Evolutionary conservation across 2,888 invertebrate species (phyloP), one percentile per base, ranked within the genome.

Genomic region (Parelbella ahira): DNA sequence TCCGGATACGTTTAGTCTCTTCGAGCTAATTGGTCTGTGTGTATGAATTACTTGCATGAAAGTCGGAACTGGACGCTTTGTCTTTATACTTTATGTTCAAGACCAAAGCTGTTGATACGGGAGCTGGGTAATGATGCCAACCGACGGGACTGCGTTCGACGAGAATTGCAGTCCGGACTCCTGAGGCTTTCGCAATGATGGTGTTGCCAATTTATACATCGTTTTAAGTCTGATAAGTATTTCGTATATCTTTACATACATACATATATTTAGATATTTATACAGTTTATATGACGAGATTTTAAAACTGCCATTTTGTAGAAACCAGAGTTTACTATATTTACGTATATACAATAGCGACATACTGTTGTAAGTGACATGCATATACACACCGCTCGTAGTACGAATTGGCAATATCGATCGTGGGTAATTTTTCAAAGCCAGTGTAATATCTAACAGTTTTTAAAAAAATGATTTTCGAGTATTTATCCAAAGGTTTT

Each of bases 401-500:
- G 19, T 24, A 19, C 33, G 27, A 41, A 41, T 41, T 41, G 41
- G 41, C 41, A 41, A 34, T 34, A 27, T 41, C 33, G 10, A 28
- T 41, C 33, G 41, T 28, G 25, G 19, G 23, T 21, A 23, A 24
- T 12, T 18, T 25, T n/a, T n/a, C 2, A 11, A 13, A 41, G 33
- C 41, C 33, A 15, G 27, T 21, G 27, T 25, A 27, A 32, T n/a
- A n/a, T n/a, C n/a, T n/a, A n/a, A 19, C 33, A 34, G 27, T 27
- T 28, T 28, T 19, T n/a, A n/a, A 9, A 12, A 27, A 33, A 33
- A 15, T 59, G 53, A 49, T 51, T 57, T 60, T 61, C 50, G 49
- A 63, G 61, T 29, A 48, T 58, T 56, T 54, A n/a, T n/a, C 71
- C 72, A 77, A 70, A 70, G 67, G n/a, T 47, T 45, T 67, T 51